Evolutionary conservation across 2,797 vertebrate species (phyloP), one percentile per base, ranked within the genome.

Genomic region (Xenentodon cancila): DNA sequence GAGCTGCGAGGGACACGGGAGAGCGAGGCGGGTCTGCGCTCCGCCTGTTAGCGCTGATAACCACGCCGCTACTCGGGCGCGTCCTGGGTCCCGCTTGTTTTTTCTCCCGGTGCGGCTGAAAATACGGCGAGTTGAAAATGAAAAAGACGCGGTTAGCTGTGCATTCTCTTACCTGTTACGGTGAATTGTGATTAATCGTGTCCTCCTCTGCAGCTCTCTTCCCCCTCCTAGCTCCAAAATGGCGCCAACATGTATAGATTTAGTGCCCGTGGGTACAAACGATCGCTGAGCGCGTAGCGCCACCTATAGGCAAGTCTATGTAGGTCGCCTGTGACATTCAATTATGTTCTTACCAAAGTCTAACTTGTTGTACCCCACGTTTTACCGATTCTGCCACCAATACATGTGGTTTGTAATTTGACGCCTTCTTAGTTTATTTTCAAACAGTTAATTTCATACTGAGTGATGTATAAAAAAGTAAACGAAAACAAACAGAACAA

Each of bases 221-320:
- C 93, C 92, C 94, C 94, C 93, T 92, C 92, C 92, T 94, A 90
- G 94, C 95, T 97, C 96, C 95, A 97, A 97, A 97, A 97, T 97
- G 96, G 96, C 96, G 96, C 96, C 96, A 97, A 97, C 92, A 92
- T 88, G 92, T 90, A 92, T 91, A 88, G 93, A 91, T 89, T 74
- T 85, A 89, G 92, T 80, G 84, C 89, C 91, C 77, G 71, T 84
- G 84, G 68, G 81, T 79, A 5, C 34, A 49, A 64, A 44, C n/a
- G 56, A 80, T 81, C 13, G 13, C 1, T 47, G 76, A 43, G 75
- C 1, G 34, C 46, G 67, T 12, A 84, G 87, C 87, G 88, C 84
- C 89, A 87, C 86, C 89, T 89, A 81, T 59, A 45, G 87, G 60
- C 5, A 17, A 67, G 7, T 11, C 7, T 0, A 0, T 1, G 22